A percentile compares a stretch with the other conserved stretches of the same genome.
Conservation (phyloP, 2,113 vertebrate genomes). For the Felis chaus region DNA sequence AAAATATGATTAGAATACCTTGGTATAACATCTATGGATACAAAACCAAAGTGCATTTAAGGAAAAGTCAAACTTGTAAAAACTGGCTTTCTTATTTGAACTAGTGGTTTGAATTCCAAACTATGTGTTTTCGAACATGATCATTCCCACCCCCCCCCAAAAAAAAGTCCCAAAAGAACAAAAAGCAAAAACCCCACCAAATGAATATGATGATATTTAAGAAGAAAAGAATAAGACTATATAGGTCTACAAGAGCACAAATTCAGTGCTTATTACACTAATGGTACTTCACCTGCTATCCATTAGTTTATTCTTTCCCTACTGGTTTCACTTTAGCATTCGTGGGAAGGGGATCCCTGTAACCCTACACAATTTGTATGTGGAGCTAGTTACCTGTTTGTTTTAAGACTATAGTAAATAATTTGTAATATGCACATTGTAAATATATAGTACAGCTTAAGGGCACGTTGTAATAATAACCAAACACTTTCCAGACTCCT, state of each 20-base stretch:
- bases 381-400: slow-evolving; percentile 7
- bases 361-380: not conserved
- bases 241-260: not conserved
- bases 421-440: slow-evolving; percentile 63
- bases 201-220: not conserved
- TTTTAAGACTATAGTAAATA: slow-evolving; percentile 54
- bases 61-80: slow-evolving; percentile 13
- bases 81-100: slow-evolving; percentile 46
- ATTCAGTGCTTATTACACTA: not conserved
- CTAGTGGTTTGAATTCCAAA: slow-evolving; percentile 45
- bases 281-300: not conserved
- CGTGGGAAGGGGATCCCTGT: not conserved
- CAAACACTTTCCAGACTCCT: slow-evolving; percentile 42
- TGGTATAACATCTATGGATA: not conserved
- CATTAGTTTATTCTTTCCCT: not conserved
- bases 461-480: slow-evolving; percentile 31
- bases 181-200: not conserved
- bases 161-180: not conserved
- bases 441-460: slow-evolving; percentile 62
- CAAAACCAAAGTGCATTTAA: slow-evolving; percentile 30
- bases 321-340: slow-evolving; percentile 25
- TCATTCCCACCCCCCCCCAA: not conserved
- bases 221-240: not conserved
- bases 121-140: slow-evolving; percentile 33
- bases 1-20: slow-evolving; percentile 2